Percentiles rank a stretch among this genome's conserved stretches.
These are phyloP conservation scores for Apteryx mantelli DNA, from an alignment of 2,113 vertebrate species.

Conservation along the genomic window DNA sequence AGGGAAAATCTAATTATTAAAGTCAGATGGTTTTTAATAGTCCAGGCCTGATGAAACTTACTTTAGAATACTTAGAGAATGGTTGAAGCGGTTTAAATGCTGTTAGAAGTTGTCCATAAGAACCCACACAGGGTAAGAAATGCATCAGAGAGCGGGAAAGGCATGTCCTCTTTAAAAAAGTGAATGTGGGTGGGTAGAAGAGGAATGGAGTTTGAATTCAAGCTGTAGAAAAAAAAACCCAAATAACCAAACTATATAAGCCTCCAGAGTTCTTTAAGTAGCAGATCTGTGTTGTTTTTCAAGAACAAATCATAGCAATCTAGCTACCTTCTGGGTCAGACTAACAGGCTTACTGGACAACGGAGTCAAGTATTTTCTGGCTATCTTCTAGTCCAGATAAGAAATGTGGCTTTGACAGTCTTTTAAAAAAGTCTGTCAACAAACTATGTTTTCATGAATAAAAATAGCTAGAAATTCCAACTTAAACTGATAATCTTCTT, in stretches of 20 bases:
- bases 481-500: not conserved
- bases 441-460: not conserved
- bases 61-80: not conserved
- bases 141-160: not conserved
- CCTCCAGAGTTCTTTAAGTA: not conserved
- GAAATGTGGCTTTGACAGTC: not conserved
- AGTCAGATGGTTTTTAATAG: not conserved
- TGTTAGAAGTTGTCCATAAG: not conserved
- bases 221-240: not conserved
- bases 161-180: not conserved
- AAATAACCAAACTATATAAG: not conserved
- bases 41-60: not conserved
- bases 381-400: not conserved
- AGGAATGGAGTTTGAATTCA: not conserved
- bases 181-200: not conserved
- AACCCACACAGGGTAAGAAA: not conserved
- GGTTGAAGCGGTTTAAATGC: not conserved
- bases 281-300: not conserved
- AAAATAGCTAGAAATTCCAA: not conserved
- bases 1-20: not conserved
- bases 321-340: not conserved
- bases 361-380: not conserved
- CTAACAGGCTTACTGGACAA: not conserved
- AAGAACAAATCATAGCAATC: not conserved
- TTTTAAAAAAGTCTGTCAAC: not conserved